Percentiles rank a stretch among this genome's conserved stretches.
phyloP scores from a whole-genome alignment of 2,888 invertebrate genomes.

The Spilarctia lutea region DNA sequence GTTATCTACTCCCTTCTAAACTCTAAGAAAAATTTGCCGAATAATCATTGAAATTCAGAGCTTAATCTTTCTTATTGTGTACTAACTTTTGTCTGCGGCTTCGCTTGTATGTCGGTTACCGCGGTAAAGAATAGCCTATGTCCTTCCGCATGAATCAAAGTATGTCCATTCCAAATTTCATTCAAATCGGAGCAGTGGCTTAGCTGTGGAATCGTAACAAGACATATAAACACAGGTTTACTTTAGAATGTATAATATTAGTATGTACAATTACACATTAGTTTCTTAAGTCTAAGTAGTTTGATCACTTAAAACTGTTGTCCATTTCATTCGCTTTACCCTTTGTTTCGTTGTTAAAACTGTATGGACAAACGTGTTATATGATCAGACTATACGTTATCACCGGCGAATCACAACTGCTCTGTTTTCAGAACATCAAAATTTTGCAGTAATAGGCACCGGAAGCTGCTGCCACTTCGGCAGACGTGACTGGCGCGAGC shows the following conservation, averaged over 20 bases:
- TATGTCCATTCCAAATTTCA: too few species aligned
- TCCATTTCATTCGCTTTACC: neutral
- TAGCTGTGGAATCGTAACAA: too few species aligned
- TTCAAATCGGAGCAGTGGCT: too few species aligned
- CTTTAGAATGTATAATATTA: too few species aligned
- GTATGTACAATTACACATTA: neutral
- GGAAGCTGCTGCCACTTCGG: constrained; percentile 98
- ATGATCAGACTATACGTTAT: constrained; percentile 15
- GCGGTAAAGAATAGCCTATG: too few species aligned
- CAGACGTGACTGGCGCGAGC: constrained; percentile 95
- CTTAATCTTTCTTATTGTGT: too few species aligned
- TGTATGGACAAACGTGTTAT: neutral
- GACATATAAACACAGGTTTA: too few species aligned
- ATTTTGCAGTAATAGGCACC: constrained; percentile 99
- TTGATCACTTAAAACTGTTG: neutral
- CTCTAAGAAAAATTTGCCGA: too few species aligned
- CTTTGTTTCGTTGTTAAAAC: neutral
- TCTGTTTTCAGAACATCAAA: constrained; percentile 82
- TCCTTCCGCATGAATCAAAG: too few species aligned
- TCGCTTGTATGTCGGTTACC: too few species aligned
- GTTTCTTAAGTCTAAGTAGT: neutral
- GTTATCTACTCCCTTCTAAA: too few species aligned
- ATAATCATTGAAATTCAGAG: neutral
- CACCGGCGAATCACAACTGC: constrained; percentile 28
- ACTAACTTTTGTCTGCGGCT: too few species aligned